Conservation (phyloP, 2,797 vertebrate genomes). For the Peromyscus attwateri region DNA sequence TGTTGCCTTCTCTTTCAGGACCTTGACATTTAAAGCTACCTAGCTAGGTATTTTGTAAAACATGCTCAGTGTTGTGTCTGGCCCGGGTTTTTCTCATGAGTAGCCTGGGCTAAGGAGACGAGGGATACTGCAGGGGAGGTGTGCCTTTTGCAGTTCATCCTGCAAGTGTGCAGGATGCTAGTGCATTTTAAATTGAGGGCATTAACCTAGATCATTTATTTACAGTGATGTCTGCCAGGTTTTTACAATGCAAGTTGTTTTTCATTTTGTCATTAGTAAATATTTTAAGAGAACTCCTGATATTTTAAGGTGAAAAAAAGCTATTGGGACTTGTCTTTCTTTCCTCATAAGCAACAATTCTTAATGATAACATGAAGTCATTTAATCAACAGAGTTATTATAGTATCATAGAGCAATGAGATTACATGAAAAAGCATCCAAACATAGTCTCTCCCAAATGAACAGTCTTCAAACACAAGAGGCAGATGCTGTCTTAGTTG, state of each 20-base stretch:
- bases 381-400: not conserved
- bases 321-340: not conserved
- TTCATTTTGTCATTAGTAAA: conserved; percentile 53
- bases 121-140: not conserved
- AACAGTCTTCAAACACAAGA: conserved; percentile 22
- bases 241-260: conserved; percentile 5
- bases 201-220: not conserved
- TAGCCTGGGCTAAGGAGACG: not conserved
- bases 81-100: not conserved
- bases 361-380: not conserved
- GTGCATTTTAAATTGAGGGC: not conserved
- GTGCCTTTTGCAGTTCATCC: not conserved
- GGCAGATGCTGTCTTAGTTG: not conserved
- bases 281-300: not conserved
- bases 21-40: not conserved
- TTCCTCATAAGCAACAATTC: not conserved
- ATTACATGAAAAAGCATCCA: not conserved
- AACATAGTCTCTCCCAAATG: not conserved
- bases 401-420: not conserved
- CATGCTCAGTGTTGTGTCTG: not conserved
- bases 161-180: not conserved
- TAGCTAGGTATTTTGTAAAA: not conserved
- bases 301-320: not conserved
- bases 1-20: not conserved
- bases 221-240: not conserved